phyloP scores from a whole-genome alignment of 2,797 vertebrate genomes.

The Parauchenoglanis punctatus region DNA sequence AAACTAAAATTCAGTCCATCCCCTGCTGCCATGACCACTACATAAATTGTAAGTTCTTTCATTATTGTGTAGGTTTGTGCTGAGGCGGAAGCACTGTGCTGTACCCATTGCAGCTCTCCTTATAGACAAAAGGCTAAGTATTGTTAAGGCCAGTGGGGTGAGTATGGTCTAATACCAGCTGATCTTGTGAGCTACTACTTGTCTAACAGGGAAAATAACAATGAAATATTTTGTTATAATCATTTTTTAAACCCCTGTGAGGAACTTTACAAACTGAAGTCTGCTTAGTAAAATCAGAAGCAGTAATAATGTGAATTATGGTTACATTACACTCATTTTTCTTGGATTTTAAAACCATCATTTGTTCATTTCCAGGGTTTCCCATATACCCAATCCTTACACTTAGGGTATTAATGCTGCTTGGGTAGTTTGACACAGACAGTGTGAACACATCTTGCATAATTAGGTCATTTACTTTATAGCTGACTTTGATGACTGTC shows the following conservation, averaged over 20 bases:
- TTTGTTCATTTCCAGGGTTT: not conserved
- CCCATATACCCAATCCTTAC: not conserved
- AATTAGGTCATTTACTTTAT: slow-evolving; percentile 52
- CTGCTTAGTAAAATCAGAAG: not conserved
- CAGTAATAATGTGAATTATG: not conserved
- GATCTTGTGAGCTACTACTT: slow-evolving; percentile 49
- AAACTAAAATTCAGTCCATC: not conserved
- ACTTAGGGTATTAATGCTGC: slow-evolving; percentile 42
- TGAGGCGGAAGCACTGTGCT: slow-evolving; percentile 58
- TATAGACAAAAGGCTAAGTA: slow-evolving; percentile 68
- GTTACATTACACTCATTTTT: not conserved
- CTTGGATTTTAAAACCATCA: not conserved
- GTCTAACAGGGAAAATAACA: slow-evolving; percentile 19
- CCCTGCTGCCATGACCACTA: not conserved
- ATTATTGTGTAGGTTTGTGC: not conserved
- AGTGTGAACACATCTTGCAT: slow-evolving; percentile 7
- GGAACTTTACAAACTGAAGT: not conserved
- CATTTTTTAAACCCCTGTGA: not conserved
- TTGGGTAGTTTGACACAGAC: slow-evolving; percentile 6
- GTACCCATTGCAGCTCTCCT: slow-evolving; percentile 65
- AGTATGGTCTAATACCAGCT: slow-evolving; percentile 58
- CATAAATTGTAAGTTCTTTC: slow-evolving; percentile 17
- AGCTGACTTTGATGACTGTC: slow-evolving; percentile 38
- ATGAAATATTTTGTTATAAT: not conserved
- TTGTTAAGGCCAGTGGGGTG: slow-evolving; percentile 63